These are phyloP conservation scores for Gallirallus australis DNA, from an alignment of 2,797 vertebrate species.

Conservation along the genomic window DNA sequence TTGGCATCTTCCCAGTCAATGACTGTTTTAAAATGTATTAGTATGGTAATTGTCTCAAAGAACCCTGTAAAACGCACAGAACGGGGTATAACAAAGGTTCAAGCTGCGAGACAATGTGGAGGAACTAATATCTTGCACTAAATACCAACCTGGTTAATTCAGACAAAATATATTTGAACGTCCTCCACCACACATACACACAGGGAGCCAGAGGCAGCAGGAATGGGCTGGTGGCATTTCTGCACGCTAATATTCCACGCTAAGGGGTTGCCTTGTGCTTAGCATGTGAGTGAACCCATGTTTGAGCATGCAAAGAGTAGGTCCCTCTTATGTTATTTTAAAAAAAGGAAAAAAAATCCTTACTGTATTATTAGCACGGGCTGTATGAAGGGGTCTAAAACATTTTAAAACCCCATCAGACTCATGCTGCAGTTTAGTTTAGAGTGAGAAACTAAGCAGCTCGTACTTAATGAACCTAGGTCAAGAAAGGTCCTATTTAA, in stretches of 20 bases:
- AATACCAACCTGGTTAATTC: constrained; percentile 55
- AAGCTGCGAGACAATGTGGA: constrained; percentile 62
- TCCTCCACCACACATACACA: neutral
- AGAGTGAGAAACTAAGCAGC: constrained; percentile 1
- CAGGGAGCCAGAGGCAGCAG: neutral
- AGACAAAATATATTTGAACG: neutral
- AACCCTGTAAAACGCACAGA: constrained; percentile 8
- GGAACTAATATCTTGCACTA: constrained; percentile 11
- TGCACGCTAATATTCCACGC: neutral
- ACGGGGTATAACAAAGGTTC: constrained; percentile 40
- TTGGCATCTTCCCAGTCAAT: constrained; percentile 33
- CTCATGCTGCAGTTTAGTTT: neutral
- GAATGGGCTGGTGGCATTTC: neutral
- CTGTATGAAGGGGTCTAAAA: neutral
- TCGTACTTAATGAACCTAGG: constrained; percentile 9
- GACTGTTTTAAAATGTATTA: constrained; percentile 43
- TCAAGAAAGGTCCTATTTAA: neutral
- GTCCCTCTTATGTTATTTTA: neutral
- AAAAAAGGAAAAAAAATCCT: neutral
- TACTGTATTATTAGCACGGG: neutral
- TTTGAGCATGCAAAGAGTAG: neutral
- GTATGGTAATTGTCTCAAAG: constrained; percentile 59
- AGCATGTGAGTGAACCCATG: neutral
- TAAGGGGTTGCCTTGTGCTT: neutral
- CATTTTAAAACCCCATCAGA: neutral